Evolutionary conservation across 2,888 invertebrate species (phyloP).

Genomic region (Lottia scabra): DNA sequence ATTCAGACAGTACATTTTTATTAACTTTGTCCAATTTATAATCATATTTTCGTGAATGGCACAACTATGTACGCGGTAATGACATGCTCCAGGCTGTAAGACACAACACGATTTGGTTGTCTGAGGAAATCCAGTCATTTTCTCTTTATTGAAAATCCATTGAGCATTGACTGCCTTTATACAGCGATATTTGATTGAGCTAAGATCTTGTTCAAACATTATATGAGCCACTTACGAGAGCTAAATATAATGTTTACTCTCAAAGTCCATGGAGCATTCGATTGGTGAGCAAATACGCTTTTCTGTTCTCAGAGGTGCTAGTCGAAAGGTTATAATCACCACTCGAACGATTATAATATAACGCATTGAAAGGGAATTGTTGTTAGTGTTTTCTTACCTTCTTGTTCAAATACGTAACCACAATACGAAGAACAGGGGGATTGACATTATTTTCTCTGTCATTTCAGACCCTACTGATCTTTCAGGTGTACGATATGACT

Average conservation of each 20-base stretch:
- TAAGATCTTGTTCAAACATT: constrained; percentile 3
- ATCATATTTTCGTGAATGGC: neutral
- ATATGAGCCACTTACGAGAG: neutral
- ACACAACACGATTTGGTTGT: no score
- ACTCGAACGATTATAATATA: neutral
- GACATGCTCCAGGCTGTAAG: no score
- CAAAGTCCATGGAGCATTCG: neutral
- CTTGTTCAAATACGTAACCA: constrained; percentile 2
- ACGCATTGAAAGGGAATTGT: neutral
- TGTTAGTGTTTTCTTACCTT: neutral
- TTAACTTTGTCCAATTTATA: neutral
- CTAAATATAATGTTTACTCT: constrained; percentile 6
- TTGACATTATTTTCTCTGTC: no score
- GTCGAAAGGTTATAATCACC: constrained; percentile 1
- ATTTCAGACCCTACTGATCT: no score
- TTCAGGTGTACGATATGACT: no score
- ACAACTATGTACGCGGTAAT: neutral
- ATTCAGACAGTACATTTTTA: no score
- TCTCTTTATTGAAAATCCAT: neutral
- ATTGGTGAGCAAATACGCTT: neutral
- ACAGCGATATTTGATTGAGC: constrained; percentile 3
- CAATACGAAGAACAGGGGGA: neutral
- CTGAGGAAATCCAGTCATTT: no score
- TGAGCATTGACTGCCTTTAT: neutral
- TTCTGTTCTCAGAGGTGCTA: no score